These are phyloP conservation scores for Epistrophella euchroma DNA, from an alignment of 2,888 invertebrate species.

Conservation along the genomic window DNA sequence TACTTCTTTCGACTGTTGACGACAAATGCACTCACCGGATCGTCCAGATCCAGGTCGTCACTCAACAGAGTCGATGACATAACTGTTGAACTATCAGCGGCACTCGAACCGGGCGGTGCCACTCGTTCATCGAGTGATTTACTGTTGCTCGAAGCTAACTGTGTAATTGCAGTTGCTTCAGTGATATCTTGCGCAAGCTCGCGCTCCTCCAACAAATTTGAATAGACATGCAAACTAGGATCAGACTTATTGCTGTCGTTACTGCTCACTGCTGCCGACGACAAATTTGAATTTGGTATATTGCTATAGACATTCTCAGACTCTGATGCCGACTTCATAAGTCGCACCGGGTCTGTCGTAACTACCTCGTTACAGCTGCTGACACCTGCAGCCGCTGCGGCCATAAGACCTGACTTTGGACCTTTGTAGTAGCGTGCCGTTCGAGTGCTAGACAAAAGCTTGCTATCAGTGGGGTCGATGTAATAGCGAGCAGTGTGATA, in stretches of 20 bases:
- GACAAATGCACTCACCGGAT: slow-evolving; percentile 83
- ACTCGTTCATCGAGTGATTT: slow-evolving; percentile 64
- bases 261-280: slow-evolving; percentile 68
- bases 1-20: slow-evolving; percentile 77
- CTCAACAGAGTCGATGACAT: slow-evolving; percentile 82
- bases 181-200: slow-evolving; percentile 76
- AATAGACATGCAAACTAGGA: slow-evolving; percentile 82
- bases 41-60: slow-evolving; percentile 84
- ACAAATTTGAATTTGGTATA: slow-evolving; percentile 80
- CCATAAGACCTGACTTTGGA: slow-evolving; percentile 71
- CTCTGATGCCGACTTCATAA: slow-evolving; percentile 80
- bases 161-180: slow-evolving; percentile 43
- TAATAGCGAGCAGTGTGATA: slow-evolving; percentile 73
- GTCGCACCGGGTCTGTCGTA: slow-evolving; percentile 53
- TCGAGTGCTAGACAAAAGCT: slow-evolving; percentile 64
- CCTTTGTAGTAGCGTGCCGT: slow-evolving; percentile 77
- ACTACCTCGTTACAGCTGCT: slow-evolving; percentile 45
- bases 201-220: slow-evolving; percentile 82
- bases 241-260: slow-evolving; percentile 77
- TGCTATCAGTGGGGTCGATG: slow-evolving; percentile 69
- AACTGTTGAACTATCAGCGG: slow-evolving; percentile 65
- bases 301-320: slow-evolving; percentile 84
- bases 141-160: slow-evolving; percentile 57
- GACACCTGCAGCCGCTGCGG: slow-evolving; percentile 72
- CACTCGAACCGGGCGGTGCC: slow-evolving; percentile 24